phyloP scores from a whole-genome alignment of 2,113 vertebrate genomes.

The Cisticola juncidis region DNA sequence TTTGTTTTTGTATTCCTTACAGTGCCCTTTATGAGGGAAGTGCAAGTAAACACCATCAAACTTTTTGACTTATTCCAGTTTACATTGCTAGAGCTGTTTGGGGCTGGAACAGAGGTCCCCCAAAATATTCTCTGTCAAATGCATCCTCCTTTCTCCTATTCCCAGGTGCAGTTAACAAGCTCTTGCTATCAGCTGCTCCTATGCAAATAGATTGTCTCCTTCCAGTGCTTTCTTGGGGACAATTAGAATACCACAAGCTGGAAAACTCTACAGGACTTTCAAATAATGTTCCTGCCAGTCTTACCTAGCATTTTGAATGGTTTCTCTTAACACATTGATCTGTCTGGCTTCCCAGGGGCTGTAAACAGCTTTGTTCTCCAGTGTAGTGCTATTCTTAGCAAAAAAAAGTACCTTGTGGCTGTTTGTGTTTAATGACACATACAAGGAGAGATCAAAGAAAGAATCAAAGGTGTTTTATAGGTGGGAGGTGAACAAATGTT shows the following conservation, averaged over 20 bases:
- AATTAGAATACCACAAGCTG: background rate
- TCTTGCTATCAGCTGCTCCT: background rate
- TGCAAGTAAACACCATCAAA: background rate
- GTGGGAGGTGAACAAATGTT: background rate
- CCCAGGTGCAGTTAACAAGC: background rate
- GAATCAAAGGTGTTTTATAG: background rate
- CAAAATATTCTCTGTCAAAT: background rate
- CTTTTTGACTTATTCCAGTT: background rate
- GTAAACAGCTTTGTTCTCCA: background rate
- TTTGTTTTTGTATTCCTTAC: background rate
- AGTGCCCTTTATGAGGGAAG: background rate
- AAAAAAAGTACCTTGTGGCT: background rate
- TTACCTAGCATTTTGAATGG: background rate
- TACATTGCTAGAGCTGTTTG: background rate
- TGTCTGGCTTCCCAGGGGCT: background rate
- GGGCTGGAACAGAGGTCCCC: background rate
- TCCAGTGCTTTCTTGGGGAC: background rate
- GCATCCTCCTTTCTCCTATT: background rate
- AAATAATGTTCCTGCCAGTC: background rate
- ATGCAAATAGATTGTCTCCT: background rate
- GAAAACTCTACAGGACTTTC: background rate
- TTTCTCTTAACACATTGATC: background rate
- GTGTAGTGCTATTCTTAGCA: background rate
- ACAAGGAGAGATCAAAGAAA: background rate
- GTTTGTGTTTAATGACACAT: background rate